Evolutionary conservation across 37 sponge, comb jelly and placozoan species (phyloP), one percentile per base, ranked within the genome.

Genomic region (Oopsacas minuta): DNA sequence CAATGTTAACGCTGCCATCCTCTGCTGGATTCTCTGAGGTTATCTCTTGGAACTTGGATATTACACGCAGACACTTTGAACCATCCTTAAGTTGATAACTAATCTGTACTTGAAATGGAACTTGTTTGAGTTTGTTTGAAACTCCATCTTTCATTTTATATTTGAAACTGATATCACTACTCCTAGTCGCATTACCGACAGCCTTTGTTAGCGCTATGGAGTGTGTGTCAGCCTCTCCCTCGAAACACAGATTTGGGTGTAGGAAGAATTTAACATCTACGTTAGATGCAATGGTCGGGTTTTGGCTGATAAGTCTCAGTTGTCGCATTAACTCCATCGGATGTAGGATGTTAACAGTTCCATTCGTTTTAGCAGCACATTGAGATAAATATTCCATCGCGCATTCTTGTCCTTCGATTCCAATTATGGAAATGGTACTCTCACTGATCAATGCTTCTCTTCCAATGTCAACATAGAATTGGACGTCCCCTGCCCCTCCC

Each of bases 301-400:
- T 95, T 88, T 95, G 96, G 17, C 93, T 84, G 38, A 95, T 95
- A 82, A 88, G 86, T 20, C 96, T 38, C 23, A 95, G 91, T 83
- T 95, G 96, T 35, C 96, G 87, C n/a, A 93, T 92, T 86, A 95
- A 91, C 88, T 95, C 96, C 85, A 95, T 88, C 25, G 96, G 96
- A 69, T 95, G 93, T 30, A 95, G 90, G 69, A 93, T 92, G 88
- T 95, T 95, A 81, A 95, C 90, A 10, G 93, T 93, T 32, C 96
- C 96, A 75, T 86, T 87, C 32, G 93, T 91, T 49, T 93, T 83
- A 81, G 90, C 83, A 23, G 96, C 93, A 81, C 93, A 91, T 37
- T 88, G 52, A n/a, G 90, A 86, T 42, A 95, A 86, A 20, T 90
- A 84, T 32, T 88, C 89, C 93, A 95, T 89, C 1, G 90, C 91